Evolutionary conservation across 2,888 invertebrate genomes (phyloP).

Genomic region (Idaea aversata): DNA sequence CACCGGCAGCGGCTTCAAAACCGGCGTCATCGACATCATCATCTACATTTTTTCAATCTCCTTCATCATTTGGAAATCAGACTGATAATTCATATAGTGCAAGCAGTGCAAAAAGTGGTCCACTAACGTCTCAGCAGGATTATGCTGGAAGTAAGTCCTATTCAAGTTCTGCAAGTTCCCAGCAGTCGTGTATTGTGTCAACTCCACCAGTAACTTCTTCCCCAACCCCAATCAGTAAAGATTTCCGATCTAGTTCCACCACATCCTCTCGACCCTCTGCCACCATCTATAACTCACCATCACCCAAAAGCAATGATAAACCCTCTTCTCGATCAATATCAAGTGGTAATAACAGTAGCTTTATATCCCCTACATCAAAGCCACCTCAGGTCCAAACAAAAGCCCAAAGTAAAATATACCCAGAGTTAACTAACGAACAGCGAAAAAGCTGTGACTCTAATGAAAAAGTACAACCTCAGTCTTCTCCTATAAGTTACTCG

Average conservation of each 20-base stretch:
- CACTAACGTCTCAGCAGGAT: slow-evolving; percentile 77
- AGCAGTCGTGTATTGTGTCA: slow-evolving; percentile 87
- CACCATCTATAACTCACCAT: slow-evolving; percentile 66
- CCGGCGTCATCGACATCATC: slow-evolving; percentile 76
- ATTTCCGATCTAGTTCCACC: slow-evolving; percentile 82
- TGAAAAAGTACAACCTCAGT: slow-evolving; percentile 80
- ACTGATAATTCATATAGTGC: slow-evolving; percentile 80
- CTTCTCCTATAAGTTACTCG: slow-evolving; percentile 88
- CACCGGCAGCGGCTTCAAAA: slow-evolving; percentile 76
- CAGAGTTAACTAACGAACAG: slow-evolving; percentile 81
- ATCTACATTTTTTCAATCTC: slow-evolving; percentile 83
- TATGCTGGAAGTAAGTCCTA: slow-evolving; percentile 81
- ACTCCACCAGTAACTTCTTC: slow-evolving; percentile 80
- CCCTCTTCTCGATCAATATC: slow-evolving; percentile 47
- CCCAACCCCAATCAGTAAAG: slow-evolving; percentile 79
- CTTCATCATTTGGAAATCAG: slow-evolving; percentile 80
- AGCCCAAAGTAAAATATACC: slow-evolving; percentile 88
- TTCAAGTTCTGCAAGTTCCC: slow-evolving; percentile 82
- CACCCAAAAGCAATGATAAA: slow-evolving; percentile 69
- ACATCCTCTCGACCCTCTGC: slow-evolving; percentile 68
- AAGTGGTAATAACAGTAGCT: slow-evolving; percentile 65
- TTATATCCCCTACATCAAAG: slow-evolving; percentile 78
- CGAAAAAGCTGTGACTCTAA: slow-evolving; percentile 79
- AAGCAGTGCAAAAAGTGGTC: slow-evolving; percentile 78
- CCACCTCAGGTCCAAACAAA: slow-evolving; percentile 84